Evolutionary conservation across 2,888 invertebrate species (phyloP).

Genomic region (Diarsia rubi): DNA sequence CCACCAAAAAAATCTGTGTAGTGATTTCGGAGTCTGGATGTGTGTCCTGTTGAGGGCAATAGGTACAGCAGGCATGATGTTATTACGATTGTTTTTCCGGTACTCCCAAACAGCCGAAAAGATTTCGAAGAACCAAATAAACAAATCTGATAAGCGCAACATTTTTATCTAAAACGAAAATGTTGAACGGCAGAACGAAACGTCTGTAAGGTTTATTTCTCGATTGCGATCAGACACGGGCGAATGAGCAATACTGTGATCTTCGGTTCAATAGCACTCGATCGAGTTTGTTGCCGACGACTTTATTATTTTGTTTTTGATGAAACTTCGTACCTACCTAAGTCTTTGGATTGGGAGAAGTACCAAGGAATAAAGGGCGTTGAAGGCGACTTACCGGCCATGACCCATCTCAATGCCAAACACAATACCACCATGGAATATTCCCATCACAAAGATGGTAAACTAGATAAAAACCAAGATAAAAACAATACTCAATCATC

Average conservation of each 20-base stretch:
- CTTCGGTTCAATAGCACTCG: constrained; percentile 44
- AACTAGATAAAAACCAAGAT: constrained; percentile 35
- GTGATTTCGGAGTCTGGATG: not conserved
- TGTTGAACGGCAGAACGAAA: constrained; percentile 20
- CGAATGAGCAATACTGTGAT: constrained; percentile 46
- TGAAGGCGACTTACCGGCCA: constrained; percentile 6
- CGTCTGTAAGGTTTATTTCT: constrained; percentile 25
- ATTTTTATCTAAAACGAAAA: constrained; percentile 32
- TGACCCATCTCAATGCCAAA: constrained; percentile 25
- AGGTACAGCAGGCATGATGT: not conserved
- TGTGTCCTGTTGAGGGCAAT: not conserved
- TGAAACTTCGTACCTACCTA: not conserved
- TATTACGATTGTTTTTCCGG: not conserved
- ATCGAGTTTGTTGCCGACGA: constrained; percentile 9
- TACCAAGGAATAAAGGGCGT: constrained; percentile 5
- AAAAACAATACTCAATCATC: constrained; percentile 57
- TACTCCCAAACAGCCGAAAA: not conserved
- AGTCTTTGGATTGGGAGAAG: constrained; percentile 9
- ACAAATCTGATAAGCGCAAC: constrained; percentile 16
- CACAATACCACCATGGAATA: constrained; percentile 38
- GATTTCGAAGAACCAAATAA: constrained; percentile 9
- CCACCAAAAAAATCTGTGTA: not conserved
- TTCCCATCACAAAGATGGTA: constrained; percentile 14
- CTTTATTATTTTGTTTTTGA: constrained; percentile 17
- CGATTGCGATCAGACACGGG: constrained; percentile 51